Evolutionary conservation across 2,113 vertebrate species (phyloP).

Genomic region (Catharus minimus): DNA sequence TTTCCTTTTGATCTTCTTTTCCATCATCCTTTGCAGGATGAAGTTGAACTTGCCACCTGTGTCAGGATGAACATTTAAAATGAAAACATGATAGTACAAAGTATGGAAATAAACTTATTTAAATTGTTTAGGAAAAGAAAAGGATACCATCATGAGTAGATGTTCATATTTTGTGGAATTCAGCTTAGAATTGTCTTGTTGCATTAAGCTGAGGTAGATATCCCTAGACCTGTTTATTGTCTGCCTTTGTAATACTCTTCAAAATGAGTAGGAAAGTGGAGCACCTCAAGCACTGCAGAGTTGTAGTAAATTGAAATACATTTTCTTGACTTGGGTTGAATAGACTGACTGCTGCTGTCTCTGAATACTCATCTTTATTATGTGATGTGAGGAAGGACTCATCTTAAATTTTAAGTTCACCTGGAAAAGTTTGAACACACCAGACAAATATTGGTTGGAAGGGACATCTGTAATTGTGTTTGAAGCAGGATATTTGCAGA

Average conservation of each 20-base stretch:
- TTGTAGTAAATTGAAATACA: background rate
- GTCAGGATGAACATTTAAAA: background rate
- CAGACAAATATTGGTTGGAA: background rate
- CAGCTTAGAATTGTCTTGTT: background rate
- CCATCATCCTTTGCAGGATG: background rate
- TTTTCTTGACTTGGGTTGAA: background rate
- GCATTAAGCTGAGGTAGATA: background rate
- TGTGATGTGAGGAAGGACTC: background rate
- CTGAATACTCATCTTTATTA: background rate
- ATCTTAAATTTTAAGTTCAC: background rate
- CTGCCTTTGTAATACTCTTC: background rate
- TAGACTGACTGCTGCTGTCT: background rate
- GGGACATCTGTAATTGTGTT: background rate
- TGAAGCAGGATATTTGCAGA: background rate
- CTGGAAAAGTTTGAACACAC: background rate
- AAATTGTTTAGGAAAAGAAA: background rate
- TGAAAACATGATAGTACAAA: background rate
- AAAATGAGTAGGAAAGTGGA: background rate
- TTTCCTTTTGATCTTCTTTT: background rate
- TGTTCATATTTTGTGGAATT: background rate
- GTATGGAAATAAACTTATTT: background rate
- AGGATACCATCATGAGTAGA: rapidly evolving
- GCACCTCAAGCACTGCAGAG: background rate
- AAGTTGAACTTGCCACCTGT: background rate
- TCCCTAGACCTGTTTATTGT: background rate